Evolutionary conservation across 2,113 vertebrate genomes (phyloP), one percentile per base, ranked within the genome.

Genomic region (Parus major): DNA sequence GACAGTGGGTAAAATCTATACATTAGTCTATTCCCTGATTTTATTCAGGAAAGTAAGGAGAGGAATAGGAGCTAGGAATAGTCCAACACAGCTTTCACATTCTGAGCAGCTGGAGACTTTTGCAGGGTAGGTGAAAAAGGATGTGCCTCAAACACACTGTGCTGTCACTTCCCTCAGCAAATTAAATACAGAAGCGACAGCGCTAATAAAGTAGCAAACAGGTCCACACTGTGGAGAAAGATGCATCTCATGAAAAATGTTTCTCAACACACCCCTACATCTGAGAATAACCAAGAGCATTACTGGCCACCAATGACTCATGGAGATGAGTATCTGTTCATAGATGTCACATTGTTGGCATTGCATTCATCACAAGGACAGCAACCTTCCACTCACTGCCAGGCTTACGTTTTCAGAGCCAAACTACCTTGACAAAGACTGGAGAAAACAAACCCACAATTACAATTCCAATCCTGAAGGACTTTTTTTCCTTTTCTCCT

Each of bases 241-340:
- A 69, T 28, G 33, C 50, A 69, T 15, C 29, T 63, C 59, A 59
- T 15, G 39, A 46, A 76, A 81, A 81, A 29, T 11, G 20, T 73
- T 82, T 96, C 56, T 73, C 71, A 46, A 41, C 31, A 59, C 42
- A 66, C 23, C 49, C 46, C 50, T 63, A 4, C 6, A 36, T 19
- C 68, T 93, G 47, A 47, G 95, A 93, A 82, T 12, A 94, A 79
- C 44, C 90, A 77, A 72, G 87, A 90, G 72, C 53, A 69, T 24
- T 22, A 15, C 47, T 69, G 0, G 1, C 46, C 56, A 72, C 16
- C 83, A 42, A 1, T 66, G 68, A 83, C 68, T 78, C 59, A 70
- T 3, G 39, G 31, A 72, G 57, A 79, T 28, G 73, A 28, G 28
- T 36, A 64, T 75, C 53, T 82, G 41, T 2, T 70, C 71, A 42